Conservation (phyloP, 35 echinoderm and acorn worm genomes). For the Lytechinus variegatus region DNA sequence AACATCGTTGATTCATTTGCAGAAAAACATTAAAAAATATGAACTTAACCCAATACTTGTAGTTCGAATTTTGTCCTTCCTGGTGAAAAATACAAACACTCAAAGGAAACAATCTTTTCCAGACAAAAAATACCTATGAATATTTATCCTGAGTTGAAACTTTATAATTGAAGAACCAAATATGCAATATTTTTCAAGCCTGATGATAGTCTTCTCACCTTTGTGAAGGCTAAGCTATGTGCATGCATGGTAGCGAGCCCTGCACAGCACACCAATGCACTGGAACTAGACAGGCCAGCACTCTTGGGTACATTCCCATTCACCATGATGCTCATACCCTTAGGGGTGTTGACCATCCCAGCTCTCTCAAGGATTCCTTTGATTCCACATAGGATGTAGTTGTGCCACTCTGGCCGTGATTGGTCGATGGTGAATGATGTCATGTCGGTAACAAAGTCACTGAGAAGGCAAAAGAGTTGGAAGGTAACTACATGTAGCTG, state of each 20-base stretch:
- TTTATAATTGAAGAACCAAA: no score
- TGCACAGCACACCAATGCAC: slow-evolving; percentile 94
- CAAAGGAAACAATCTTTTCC: no score
- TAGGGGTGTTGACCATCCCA: slow-evolving; percentile 33
- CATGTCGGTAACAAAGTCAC: slow-evolving; percentile 59
- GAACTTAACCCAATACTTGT: no score
- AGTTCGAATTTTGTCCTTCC: no score
- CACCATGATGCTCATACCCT: slow-evolving; percentile 69
- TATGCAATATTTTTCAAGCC: no score
- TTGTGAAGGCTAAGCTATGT: slow-evolving; percentile 75
- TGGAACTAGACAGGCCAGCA: slow-evolving; percentile 93
- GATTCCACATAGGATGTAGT: slow-evolving; percentile 94
- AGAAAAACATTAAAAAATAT: no score
- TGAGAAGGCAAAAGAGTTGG: not conserved
- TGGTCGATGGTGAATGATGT: slow-evolving; percentile 63
- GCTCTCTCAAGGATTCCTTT: slow-evolving; percentile 75
- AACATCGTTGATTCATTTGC: no score
- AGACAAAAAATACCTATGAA: no score
- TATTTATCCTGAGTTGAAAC: no score
- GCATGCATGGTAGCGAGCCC: slow-evolving; percentile 83
- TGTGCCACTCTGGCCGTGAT: slow-evolving; percentile 71
- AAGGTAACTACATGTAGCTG: not conserved
- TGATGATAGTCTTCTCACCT: slow-evolving; percentile 50
- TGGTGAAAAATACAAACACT: no score
- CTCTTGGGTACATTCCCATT: slow-evolving; percentile 77